These are phyloP conservation scores for Triplophysa dalaica DNA, from an alignment of 2,113 vertebrate genomes.

Conservation along the genomic window DNA sequence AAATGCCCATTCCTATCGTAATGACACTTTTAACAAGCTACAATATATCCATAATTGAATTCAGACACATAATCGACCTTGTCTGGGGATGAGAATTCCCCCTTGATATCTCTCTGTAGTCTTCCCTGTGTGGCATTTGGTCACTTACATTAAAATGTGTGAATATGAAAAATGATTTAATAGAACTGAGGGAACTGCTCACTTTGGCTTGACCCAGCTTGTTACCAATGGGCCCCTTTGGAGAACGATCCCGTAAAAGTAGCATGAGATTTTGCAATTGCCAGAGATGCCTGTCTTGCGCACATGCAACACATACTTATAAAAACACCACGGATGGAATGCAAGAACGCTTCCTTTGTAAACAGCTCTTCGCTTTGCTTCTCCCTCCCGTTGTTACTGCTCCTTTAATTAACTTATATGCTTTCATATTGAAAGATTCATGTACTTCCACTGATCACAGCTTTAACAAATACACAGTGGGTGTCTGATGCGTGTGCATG, in stretches of 20 bases:
- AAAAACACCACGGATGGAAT: not conserved
- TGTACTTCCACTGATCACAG: slow-evolving; percentile 23
- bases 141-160: no score
- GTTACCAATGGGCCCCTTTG: not conserved
- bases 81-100: not conserved
- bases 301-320: not conserved
- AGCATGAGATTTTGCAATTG: no score
- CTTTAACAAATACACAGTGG: slow-evolving; percentile 61
- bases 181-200: no score
- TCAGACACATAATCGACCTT: not conserved
- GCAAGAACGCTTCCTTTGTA: not conserved
- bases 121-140: slow-evolving; percentile 39
- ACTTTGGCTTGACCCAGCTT: not conserved
- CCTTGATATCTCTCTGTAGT: slow-evolving; percentile 35
- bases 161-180: no score
- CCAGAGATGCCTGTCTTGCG: no score
- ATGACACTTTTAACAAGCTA: slow-evolving; percentile 1
- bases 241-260: no score
- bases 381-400: not conserved
- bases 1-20: slow-evolving; percentile 54
- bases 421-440: slow-evolving; percentile 13
- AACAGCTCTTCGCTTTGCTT: not conserved
- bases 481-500: slow-evolving; percentile 31
- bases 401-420: slow-evolving; percentile 49
- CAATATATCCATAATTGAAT: not conserved